A percentile compares a stretch with the other conserved stretches of the same genome.
These are phyloP conservation scores for Stratiomys singularior DNA, from an alignment of 2,888 invertebrate genomes.

Conservation along the genomic window DNA sequence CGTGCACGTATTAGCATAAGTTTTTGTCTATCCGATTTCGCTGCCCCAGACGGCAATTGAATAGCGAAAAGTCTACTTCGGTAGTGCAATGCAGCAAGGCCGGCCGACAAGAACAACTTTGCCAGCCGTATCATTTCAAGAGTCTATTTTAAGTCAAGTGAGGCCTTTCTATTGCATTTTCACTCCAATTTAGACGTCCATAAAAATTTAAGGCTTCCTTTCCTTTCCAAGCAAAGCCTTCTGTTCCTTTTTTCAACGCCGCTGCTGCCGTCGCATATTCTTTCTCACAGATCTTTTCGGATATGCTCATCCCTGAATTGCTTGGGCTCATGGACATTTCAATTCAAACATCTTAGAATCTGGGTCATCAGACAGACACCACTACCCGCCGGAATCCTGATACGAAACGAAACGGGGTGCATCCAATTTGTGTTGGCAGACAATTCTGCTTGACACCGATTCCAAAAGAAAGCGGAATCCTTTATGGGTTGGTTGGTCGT, in stretches of 20 bases:
- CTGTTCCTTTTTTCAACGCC: neutral
- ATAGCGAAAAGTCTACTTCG: neutral
- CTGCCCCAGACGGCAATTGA: neutral
- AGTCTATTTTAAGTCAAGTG: slow-evolving; percentile 17
- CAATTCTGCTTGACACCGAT: slow-evolving; percentile 37
- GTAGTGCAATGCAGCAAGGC: neutral
- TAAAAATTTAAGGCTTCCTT: slow-evolving; percentile 7
- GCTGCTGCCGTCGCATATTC: neutral
- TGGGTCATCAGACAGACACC: slow-evolving; percentile 39
- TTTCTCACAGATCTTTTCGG: slow-evolving; percentile 3
- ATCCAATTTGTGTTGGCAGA: slow-evolving; percentile 41
- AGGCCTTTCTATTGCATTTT: neutral
- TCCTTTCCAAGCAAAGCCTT: neutral
- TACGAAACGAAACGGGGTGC: slow-evolving; percentile 17
- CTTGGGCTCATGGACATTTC: slow-evolving; percentile 28
- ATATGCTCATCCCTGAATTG: neutral
- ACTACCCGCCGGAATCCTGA: neutral
- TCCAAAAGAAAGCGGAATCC: neutral
- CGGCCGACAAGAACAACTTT: neutral
- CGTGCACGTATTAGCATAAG: neutral
- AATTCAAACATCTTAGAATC: slow-evolving; percentile 21
- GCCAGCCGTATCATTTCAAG: slow-evolving; percentile 3
- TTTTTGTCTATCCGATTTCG: neutral
- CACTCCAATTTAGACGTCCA: neutral
- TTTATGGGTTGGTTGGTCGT: neutral